Base-by-base conservation (phyloP, 1,140 invertebrate genomes). In the Aphelenchoides besseyi region DNA sequence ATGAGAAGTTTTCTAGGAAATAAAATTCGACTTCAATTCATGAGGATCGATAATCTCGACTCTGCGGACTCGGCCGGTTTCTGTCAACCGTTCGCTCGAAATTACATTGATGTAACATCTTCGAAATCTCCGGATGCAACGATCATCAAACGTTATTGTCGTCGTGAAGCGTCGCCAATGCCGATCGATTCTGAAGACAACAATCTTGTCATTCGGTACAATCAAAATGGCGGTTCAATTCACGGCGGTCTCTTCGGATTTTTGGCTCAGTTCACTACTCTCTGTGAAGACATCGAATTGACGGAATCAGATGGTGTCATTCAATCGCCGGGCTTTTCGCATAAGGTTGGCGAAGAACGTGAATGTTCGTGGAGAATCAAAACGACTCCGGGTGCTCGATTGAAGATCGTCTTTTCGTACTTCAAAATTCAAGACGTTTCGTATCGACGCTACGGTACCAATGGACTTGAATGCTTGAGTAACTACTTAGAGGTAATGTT, bases 281-380 rank as follows among this genome's bases (percentile, higher is more conserved):
- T 76, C 29, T 83, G 81, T 53, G 64, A 62, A 28, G 78, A 72
- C 41, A 74, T 83, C 28, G 53, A 71, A 23, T 36, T 78, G 12
- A 41, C 69, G 12, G 63, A 73, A 26, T 18, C 68, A n/a, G 16
- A 36, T 35, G 77, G 77, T 37, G 55, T 63, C 5, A 73, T 82
- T 36, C 81, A 82, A 74, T 75, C 74, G 35, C 81, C 81, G n/a
- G 82, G 82, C 1, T 82, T 73, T 41, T 73, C 75, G 36, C 35
- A 36, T 3, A 32, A 29, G n/a, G 75, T 74, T n/a, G 3, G 23
- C 33, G 35, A 28, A 36, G 37, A 59, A 28, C 33, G 79, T 18
- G 70, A 35, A 26, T 82, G 80, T 41, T 71, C 53, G 3, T 82
- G 79, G 79, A 75, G 55, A 26, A 81, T 82, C 36, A 26, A 30